phyloP scores from a whole-genome alignment of 2,797 vertebrate species.

The Danio albolineatus region DNA sequence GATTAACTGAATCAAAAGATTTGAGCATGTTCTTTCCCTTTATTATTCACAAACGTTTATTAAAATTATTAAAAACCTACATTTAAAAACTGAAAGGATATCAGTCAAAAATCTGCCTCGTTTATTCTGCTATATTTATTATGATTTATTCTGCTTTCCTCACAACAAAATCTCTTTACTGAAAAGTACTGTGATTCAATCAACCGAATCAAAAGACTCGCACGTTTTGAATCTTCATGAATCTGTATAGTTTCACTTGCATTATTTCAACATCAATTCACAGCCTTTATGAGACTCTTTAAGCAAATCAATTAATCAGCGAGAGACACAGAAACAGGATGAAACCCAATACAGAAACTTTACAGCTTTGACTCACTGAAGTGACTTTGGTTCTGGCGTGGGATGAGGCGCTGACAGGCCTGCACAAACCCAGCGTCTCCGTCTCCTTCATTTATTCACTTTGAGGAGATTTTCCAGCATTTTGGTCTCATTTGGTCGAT shows the following conservation, averaged over 20 bases:
- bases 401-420: slow-evolving; percentile 71
- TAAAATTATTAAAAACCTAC: no score
- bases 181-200: no score
- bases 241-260: neutral
- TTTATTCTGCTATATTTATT: no score
- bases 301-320: neutral
- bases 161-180: no score
- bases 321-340: neutral
- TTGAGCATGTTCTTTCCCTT: no score
- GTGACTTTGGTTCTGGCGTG: slow-evolving; percentile 66
- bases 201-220: neutral
- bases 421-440: slow-evolving; percentile 74
- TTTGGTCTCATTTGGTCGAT: slow-evolving; percentile 71
- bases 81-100: no score
- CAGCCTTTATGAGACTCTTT: neutral
- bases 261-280: neutral
- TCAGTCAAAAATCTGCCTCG: no score
- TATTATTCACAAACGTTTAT: no score
- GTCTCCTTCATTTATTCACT: slow-evolving; percentile 69
- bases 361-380: slow-evolving; percentile 49
- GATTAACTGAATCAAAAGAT: no score
- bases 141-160: no score
- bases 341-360: neutral
- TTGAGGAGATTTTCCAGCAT: slow-evolving; percentile 74
- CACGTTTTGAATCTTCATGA: neutral